Evolutionary conservation across 2,797 vertebrate species (phyloP).

Genomic region (Tamandua tetradactyla): DNA sequence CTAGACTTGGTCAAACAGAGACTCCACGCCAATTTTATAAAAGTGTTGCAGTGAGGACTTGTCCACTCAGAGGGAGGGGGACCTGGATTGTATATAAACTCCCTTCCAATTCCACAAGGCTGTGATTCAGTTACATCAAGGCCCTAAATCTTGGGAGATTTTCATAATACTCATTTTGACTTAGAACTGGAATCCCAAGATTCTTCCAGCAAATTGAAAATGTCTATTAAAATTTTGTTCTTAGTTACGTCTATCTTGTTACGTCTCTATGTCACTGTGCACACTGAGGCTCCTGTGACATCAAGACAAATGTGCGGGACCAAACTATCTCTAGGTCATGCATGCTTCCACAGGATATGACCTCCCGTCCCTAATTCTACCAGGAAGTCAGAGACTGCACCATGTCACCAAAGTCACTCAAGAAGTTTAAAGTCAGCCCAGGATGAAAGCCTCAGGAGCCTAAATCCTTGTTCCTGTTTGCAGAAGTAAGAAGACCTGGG

Average conservation of each 20-base stretch:
- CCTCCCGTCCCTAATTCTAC: background rate
- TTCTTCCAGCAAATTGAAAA: background rate
- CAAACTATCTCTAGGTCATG: background rate
- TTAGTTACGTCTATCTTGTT: background rate
- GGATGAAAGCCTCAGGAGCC: background rate
- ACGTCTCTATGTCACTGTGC: background rate
- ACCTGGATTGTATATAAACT: background rate
- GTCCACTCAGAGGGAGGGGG: rapidly evolving
- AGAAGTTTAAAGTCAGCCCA: background rate
- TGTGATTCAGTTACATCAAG: background rate
- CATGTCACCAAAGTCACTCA: background rate
- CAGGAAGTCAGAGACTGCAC: background rate
- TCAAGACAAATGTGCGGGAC: background rate
- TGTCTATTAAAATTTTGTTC: background rate
- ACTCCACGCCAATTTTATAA: background rate
- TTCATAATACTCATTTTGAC: background rate
- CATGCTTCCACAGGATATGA: background rate
- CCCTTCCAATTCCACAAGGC: background rate
- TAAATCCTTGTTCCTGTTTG: background rate
- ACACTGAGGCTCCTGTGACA: background rate
- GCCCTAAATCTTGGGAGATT: background rate
- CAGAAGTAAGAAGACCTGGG: background rate
- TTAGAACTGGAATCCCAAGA: background rate
- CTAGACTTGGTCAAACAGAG: background rate
- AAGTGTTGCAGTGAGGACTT: too few species aligned